Evolutionary conservation across 2,113 vertebrate genomes (phyloP).

Genomic region (Phylloscopus trochilus): DNA sequence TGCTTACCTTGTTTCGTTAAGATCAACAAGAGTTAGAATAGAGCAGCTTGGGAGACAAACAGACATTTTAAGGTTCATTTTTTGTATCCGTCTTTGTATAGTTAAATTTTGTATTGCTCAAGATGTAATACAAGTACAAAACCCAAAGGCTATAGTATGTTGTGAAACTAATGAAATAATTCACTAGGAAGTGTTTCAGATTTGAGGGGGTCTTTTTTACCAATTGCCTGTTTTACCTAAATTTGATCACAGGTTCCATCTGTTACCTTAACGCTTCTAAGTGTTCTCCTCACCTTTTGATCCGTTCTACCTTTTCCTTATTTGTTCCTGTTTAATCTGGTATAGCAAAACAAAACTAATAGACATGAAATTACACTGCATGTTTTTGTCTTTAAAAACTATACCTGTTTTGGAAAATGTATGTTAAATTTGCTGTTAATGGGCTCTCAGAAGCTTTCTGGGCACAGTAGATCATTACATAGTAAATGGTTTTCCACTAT

Average conservation of each 20-base stretch:
- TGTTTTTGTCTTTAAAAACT: neutral
- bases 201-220: neutral
- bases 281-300: neutral
- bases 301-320: neutral
- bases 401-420: neutral
- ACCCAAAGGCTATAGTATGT: neutral
- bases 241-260: neutral
- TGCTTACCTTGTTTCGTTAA: neutral
- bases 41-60: neutral
- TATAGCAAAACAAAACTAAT: neutral
- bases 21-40: neutral
- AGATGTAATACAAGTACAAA: neutral
- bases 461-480: neutral
- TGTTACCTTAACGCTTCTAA: neutral
- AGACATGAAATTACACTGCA: neutral
- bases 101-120: neutral
- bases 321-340: neutral
- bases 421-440: neutral
- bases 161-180: neutral
- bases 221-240: neutral
- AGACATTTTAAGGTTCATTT: neutral
- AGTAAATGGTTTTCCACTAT: neutral
- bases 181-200: neutral
- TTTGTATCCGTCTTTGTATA: neutral
- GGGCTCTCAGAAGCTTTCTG: neutral